Percentiles rank a stretch among this genome's conserved stretches.
These are phyloP conservation scores for Bradypodion ventrale DNA, from an alignment of 2,797 vertebrate species.

Conservation along the genomic window DNA sequence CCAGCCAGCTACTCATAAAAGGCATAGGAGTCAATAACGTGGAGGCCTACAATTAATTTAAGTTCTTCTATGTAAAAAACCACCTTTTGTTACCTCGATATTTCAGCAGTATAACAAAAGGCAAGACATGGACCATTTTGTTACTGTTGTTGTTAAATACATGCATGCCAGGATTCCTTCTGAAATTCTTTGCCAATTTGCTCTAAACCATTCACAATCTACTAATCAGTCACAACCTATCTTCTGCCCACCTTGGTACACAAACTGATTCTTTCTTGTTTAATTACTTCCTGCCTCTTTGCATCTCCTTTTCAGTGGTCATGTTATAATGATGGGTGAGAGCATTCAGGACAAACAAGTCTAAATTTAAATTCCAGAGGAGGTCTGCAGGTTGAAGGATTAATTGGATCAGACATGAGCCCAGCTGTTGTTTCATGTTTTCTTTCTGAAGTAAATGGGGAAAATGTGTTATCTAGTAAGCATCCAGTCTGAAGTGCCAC, in stretches of 20 bases:
- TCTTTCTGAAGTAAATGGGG: conserved; percentile 7
- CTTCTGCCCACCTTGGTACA: neutral
- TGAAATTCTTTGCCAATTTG: too few relatives aligned
- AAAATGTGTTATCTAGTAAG: neutral
- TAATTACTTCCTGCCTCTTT: conserved; percentile 21
- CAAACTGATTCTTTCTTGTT: conserved; percentile 5
- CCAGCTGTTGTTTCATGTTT: conserved; percentile 26
- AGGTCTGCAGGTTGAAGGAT: conserved; percentile 33
- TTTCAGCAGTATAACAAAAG: too few relatives aligned
- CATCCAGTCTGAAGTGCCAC: neutral
- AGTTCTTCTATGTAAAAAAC: too few relatives aligned
- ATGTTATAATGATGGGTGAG: conserved; percentile 18
- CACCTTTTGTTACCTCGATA: too few relatives aligned
- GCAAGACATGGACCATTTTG: too few relatives aligned
- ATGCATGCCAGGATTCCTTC: neutral
- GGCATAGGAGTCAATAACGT: too few relatives aligned
- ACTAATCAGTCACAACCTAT: neutral
- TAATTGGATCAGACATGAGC: conserved; percentile 35
- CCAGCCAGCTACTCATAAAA: too few relatives aligned
- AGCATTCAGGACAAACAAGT: conserved; percentile 30
- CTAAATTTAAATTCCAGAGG: conserved; percentile 33
- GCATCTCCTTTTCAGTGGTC: conserved; percentile 19
- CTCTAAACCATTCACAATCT: neutral
- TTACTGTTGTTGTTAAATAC: neutral
- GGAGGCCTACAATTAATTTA: too few relatives aligned